Evolutionary conservation across 2,888 invertebrate species (phyloP).

Genomic region (Trachelus iudaicus): DNA sequence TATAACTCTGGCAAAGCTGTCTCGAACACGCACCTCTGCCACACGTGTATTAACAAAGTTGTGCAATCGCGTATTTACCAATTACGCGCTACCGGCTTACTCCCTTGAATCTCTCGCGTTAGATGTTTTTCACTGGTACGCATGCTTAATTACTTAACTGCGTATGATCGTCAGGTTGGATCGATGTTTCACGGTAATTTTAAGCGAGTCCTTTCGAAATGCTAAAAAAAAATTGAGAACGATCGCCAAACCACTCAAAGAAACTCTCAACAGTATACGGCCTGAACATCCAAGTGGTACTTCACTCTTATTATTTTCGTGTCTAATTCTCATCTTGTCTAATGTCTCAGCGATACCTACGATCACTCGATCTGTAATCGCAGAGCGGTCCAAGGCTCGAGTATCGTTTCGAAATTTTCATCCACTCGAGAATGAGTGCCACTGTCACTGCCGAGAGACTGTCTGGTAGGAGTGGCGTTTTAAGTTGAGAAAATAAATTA

Average conservation of each 20-base stretch:
- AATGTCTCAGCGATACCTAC: not conserved
- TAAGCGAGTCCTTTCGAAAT: not conserved
- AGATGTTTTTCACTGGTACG: conserved; percentile 40
- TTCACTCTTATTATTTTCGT: not conserved
- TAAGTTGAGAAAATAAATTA: not conserved
- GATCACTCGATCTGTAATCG: not conserved
- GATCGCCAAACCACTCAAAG: not conserved
- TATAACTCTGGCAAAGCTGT: not conserved
- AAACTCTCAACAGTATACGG: not conserved
- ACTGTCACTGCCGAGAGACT: not conserved
- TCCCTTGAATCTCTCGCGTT: conserved; percentile 45
- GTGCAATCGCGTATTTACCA: not conserved
- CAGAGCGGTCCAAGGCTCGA: not conserved
- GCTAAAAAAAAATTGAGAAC: not conserved
- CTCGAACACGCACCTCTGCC: not conserved
- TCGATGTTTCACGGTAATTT: not conserved
- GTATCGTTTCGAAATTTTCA: not conserved
- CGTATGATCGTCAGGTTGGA: conserved; percentile 30
- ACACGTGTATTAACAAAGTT: not conserved
- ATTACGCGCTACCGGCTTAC: conserved; percentile 32
- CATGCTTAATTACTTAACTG: conserved; percentile 52
- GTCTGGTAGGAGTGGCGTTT: not conserved
- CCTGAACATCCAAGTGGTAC: not conserved
- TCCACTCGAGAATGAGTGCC: not conserved
- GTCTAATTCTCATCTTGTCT: not conserved